These are phyloP conservation scores for Cheirogaleus major DNA, from an alignment of 2,797 vertebrate species.

Conservation along the genomic window DNA sequence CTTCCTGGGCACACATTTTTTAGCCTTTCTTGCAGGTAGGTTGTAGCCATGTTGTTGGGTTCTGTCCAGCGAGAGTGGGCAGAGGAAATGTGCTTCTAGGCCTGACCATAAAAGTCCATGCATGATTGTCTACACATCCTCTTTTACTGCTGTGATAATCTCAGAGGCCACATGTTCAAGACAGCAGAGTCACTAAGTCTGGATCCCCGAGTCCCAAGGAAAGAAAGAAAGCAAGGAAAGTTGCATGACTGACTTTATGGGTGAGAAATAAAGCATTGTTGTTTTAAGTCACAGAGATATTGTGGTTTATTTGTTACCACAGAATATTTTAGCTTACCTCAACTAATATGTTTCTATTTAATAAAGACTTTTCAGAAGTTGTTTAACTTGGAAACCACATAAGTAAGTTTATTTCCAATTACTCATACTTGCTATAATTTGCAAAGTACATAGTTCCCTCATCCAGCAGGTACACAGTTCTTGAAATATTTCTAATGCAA, in stretches of 20 bases:
- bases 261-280: background rate
- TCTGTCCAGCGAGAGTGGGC: background rate
- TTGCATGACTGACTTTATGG: background rate
- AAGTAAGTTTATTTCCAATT: background rate
- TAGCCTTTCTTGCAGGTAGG: background rate
- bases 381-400: background rate
- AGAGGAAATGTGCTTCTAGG: background rate
- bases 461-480: background rate
- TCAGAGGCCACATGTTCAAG: background rate
- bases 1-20: background rate
- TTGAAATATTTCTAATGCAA: background rate
- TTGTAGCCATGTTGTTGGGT: background rate
- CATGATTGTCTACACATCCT: background rate
- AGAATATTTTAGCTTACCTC: background rate
- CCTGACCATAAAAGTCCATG: background rate
- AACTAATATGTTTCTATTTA: background rate
- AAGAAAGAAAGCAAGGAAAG: background rate
- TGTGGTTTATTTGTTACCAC: background rate
- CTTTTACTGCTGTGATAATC: background rate
- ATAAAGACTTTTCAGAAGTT: background rate
- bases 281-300: background rate
- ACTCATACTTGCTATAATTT: background rate
- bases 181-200: background rate
- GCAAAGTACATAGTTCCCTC: background rate
- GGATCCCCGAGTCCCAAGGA: background rate